Evolutionary conservation across 2,888 invertebrate species (phyloP), one percentile per base, ranked within the genome.

Genomic region (Dasysyrphus tricinctus): DNA sequence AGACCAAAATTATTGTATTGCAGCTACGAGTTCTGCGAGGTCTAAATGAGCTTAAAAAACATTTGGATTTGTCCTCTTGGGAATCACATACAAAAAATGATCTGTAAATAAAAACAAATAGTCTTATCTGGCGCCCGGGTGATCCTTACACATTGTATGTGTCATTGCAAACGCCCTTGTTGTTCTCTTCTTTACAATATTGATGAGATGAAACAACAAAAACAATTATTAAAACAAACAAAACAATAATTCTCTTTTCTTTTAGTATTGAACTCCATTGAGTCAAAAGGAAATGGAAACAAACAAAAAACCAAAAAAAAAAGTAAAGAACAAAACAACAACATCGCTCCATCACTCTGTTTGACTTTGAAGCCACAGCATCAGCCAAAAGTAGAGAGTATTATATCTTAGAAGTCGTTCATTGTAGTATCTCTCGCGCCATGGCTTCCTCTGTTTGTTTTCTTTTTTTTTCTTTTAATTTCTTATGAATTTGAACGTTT

Each of bases 401-500:
- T 42, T 42, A 8, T 7, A 59, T 37, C 16, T 19, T 37, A 39
- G 61, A 24, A 61, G 61, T 39, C 39, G 19, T 42, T 61, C 61
- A 59, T 59, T 59, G 39, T 61, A 59, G 8, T 61, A 61, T 42
- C 61, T 39, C 24, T 42, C 61, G 12, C 11, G 19, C 16, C 42
- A 70, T 56, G 34, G 32, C 12, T 61, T 61, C 39, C 24, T 65
- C 47, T 54, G 80, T 76, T 76, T 70, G 70, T 75, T 63, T 51
- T 69, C 16, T 34, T 73, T 49, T 51, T 54, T 44, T 47, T 57
- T 47, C 16, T 19, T 70, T 61, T 42, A 16, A 34, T 70, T 59
- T 37, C 24, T 67, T 39, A 9, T 73, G 19, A 59, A 32, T 69
- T 19, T 57, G 77, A 77, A 65, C 54, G 73, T 72, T 80, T 84